Conservation (phyloP, 2,888 invertebrate genomes). For the Cacoxenus indagator region DNA sequence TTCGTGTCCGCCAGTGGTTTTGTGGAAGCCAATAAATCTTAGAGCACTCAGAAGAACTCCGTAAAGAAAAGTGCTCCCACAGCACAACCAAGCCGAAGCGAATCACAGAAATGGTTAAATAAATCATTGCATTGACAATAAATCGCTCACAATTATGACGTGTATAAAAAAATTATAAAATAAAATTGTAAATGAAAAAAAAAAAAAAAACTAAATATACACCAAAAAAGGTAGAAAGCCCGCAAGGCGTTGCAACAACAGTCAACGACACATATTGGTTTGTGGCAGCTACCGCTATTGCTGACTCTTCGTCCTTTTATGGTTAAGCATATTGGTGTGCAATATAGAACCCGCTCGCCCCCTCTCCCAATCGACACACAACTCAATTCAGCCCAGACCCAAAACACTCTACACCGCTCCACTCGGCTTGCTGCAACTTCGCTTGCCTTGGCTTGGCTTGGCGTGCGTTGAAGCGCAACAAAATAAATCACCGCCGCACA, state of each 20-base stretch:
- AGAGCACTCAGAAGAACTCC: background rate
- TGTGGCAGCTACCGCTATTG: background rate
- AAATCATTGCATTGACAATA: constrained; percentile 62
- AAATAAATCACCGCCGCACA: constrained; percentile 67
- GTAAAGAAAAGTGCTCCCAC: background rate
- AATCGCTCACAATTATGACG: constrained; percentile 67
- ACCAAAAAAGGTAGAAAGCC: constrained; percentile 16
- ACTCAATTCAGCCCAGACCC: constrained; percentile 37
- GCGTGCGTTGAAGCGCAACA: constrained; percentile 41
- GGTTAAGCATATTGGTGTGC: background rate
- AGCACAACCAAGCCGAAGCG: background rate
- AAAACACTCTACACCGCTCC: background rate
- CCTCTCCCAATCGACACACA: background rate
- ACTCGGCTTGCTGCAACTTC: constrained; percentile 38
- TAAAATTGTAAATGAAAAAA: constrained; percentile 40
- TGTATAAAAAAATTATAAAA: constrained; percentile 27
- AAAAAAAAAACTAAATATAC: constrained; percentile 4
- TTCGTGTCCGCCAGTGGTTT: too few relatives aligned
- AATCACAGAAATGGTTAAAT: constrained; percentile 41
- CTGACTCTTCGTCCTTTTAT: constrained; percentile 11
- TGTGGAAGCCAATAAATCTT: background rate
- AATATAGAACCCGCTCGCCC: background rate
- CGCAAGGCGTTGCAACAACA: constrained; percentile 27
- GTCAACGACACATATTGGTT: background rate
- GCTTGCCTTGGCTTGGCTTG: background rate